Percentiles rank a stretch among this genome's conserved stretches.
Evolutionary conservation across 2,888 invertebrate genomes (phyloP).

Genomic region (Calameuta filiformis): DNA sequence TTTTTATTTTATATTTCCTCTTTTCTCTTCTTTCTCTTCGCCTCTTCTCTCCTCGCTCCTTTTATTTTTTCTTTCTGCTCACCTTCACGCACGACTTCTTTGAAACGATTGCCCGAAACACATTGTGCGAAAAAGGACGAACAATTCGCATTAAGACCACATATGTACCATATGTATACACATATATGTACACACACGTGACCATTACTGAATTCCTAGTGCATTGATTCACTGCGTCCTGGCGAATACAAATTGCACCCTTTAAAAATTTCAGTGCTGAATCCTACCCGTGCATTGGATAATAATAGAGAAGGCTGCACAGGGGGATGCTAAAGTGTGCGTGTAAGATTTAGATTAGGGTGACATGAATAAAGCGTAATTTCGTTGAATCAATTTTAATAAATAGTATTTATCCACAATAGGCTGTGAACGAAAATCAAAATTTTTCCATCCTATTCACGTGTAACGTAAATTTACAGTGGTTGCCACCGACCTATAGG

Average conservation of each 20-base stretch:
- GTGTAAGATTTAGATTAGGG: not conserved
- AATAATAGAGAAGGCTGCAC: not conserved
- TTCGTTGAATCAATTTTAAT: constrained; percentile 49
- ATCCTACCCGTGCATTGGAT: not conserved
- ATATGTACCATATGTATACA: not conserved
- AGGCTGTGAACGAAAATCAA: not conserved
- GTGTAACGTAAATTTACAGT: not conserved
- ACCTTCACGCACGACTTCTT: not conserved
- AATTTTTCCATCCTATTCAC: not conserved
- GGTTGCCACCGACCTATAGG: not conserved
- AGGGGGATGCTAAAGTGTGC: not conserved
- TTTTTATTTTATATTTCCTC: not conserved
- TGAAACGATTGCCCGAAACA: not conserved
- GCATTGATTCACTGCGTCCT: not conserved
- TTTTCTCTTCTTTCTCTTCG: constrained; percentile 7
- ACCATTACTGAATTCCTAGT: not conserved
- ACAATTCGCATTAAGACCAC: not conserved
- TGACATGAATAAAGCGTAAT: constrained; percentile 45
- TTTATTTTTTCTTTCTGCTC: not conserved
- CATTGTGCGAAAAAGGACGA: not conserved
- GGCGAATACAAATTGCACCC: not conserved
- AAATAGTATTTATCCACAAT: constrained; percentile 35
- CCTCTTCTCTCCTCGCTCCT: constrained; percentile 3
- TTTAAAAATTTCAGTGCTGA: not conserved
- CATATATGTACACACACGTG: not conserved